A percentile compares a stretch with the other conserved stretches of the same genome.
These are phyloP conservation scores for Cryptoblepharus egeriae DNA, from an alignment of 2,797 vertebrate species.

Conservation along the genomic window DNA sequence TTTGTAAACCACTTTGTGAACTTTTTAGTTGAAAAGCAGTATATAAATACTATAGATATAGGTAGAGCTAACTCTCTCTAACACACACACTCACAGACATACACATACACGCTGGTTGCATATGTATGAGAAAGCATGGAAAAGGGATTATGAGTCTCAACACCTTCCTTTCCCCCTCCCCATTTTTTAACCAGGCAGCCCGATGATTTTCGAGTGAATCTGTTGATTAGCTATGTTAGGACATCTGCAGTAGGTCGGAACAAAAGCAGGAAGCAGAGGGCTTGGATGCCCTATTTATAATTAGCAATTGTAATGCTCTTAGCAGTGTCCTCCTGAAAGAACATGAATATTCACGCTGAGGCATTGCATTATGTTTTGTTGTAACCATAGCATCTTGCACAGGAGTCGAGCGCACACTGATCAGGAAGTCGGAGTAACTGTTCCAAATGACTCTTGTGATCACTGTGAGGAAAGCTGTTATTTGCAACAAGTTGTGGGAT, in stretches of 20 bases:
- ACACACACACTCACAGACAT: too few species aligned
- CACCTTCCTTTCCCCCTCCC: background rate
- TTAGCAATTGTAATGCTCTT: slow-evolving; percentile 74
- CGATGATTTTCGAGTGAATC: slow-evolving; percentile 67
- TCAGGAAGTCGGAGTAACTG: slow-evolving; percentile 55
- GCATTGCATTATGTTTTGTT: slow-evolving; percentile 49
- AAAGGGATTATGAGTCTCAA: slow-evolving; percentile 26
- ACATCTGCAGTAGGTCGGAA: slow-evolving; percentile 80
- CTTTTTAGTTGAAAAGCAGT: too few species aligned
- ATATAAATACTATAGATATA: too few species aligned
- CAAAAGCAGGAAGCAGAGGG: slow-evolving; percentile 76
- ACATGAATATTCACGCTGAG: slow-evolving; percentile 58
- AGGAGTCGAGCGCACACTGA: slow-evolving; percentile 58
- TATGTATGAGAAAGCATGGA: slow-evolving; percentile 41
- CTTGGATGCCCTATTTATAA: slow-evolving; percentile 73
- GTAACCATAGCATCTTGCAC: slow-evolving; percentile 56
- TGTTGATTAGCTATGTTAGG: slow-evolving; percentile 70
- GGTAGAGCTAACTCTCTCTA: too few species aligned
- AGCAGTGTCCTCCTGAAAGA: slow-evolving; percentile 61
- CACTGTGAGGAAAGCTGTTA: slow-evolving; percentile 63
- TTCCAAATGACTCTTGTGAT: slow-evolving; percentile 31
- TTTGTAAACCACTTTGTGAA: too few species aligned
- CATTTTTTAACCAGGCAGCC: slow-evolving; percentile 22
- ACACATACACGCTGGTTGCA: too few species aligned
- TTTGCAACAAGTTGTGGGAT: slow-evolving; percentile 57